Conservation (phyloP, 2,113 vertebrate species). For the Meles meles region DNA sequence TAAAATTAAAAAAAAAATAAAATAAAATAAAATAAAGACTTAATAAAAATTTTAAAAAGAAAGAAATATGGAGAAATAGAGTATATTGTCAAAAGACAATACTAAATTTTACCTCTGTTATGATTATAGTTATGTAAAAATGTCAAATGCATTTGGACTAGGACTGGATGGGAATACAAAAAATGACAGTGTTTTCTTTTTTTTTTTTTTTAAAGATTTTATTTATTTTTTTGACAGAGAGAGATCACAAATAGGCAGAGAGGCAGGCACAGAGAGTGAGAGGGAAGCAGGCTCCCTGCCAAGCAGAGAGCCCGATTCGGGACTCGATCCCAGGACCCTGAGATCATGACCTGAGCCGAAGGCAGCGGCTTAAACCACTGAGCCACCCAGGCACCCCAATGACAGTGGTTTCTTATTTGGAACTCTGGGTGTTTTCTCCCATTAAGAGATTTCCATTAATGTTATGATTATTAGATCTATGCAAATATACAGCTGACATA, state of each 20-base stretch:
- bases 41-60: neutral
- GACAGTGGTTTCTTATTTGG: neutral
- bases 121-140: constrained; percentile 17
- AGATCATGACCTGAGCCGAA: too few relatives aligned
- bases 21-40: too few relatives aligned
- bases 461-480: constrained; percentile 19
- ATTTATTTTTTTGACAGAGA: too few relatives aligned
- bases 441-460: neutral
- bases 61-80: neutral
- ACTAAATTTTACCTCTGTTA: neutral
- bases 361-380: too few relatives aligned
- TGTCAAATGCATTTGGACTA: neutral
- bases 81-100: neutral
- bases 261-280: too few relatives aligned
- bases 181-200: neutral
- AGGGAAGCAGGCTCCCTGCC: too few relatives aligned
- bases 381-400: too few relatives aligned
- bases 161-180: neutral
- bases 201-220: too few relatives aligned
- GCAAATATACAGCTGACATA: neutral
- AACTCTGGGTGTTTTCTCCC: neutral
- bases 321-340: too few relatives aligned
- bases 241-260: too few relatives aligned
- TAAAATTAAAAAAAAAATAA: too few relatives aligned
- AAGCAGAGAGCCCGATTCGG: too few relatives aligned